Conservation (phyloP, 2,888 invertebrate genomes). For the Stomorhina lunata region DNA sequence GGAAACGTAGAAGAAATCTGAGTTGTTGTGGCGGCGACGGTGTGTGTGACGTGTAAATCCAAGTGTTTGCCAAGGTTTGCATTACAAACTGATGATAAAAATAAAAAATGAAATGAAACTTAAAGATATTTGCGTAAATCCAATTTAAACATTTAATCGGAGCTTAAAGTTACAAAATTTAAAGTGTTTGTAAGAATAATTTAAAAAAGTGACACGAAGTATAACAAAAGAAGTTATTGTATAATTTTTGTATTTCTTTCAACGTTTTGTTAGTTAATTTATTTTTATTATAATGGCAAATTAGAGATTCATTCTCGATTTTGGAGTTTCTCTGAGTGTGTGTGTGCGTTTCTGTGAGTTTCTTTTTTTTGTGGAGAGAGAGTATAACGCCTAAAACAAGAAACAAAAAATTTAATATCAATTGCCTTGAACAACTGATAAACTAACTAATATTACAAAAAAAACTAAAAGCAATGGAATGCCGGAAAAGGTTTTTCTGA, state of each 20-base stretch:
- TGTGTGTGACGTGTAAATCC: constrained; percentile 66
- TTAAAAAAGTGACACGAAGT: not conserved
- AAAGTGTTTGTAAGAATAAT: too few relatives aligned
- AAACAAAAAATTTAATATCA: constrained; percentile 18
- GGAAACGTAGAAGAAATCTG: constrained; percentile 61
- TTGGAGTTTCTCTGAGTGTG: not conserved
- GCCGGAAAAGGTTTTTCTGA: constrained; percentile 60
- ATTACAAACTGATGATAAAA: constrained; percentile 28
- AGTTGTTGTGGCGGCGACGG: constrained; percentile 57
- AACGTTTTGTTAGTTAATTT: constrained; percentile 11
- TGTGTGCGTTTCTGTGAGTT: not conserved
- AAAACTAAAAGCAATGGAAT: constrained; percentile 46
- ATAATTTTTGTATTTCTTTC: not conserved
- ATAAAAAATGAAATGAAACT: constrained; percentile 22
- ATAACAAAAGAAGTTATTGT: constrained; percentile 25
- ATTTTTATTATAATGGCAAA: constrained; percentile 18
- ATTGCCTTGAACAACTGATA: constrained; percentile 51
- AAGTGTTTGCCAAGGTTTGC: constrained; percentile 63
- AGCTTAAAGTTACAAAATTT: not conserved
- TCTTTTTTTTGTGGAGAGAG: constrained; percentile 11
- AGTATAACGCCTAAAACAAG: constrained; percentile 56
- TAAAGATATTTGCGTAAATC: not conserved
- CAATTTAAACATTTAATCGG: not conserved
- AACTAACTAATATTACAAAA: constrained; percentile 32
- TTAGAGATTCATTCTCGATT: not conserved